phyloP scores from a whole-genome alignment of 2,888 invertebrate species.

The Ditula angustiorana region DNA sequence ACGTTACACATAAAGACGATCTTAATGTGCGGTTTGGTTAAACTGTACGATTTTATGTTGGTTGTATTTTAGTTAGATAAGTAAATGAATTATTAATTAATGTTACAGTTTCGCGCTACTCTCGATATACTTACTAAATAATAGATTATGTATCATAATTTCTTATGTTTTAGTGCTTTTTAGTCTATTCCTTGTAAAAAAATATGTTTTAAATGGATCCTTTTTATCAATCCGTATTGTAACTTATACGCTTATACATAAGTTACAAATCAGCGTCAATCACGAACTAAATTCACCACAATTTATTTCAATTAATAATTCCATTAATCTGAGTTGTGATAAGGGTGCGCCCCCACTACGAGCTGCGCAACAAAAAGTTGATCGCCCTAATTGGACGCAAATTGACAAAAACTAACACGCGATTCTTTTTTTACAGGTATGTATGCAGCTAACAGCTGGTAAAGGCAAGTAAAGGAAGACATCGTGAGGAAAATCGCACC shows the following conservation, averaged over 20 bases:
- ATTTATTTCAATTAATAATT: slow-evolving; percentile 65
- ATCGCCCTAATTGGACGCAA: slow-evolving; percentile 42
- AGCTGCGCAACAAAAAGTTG: slow-evolving; percentile 41
- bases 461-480: neutral
- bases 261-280: slow-evolving; percentile 29
- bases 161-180: no score
- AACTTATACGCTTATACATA: no score
- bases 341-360: slow-evolving; percentile 50
- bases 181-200: no score
- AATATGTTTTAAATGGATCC: no score
- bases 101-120: neutral
- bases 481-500: no score
- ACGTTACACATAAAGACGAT: slow-evolving; percentile 1
- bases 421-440: slow-evolving; percentile 43
- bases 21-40: slow-evolving; percentile 23
- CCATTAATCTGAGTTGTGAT: slow-evolving; percentile 62
- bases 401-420: slow-evolving; percentile 38
- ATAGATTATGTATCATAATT: no score
- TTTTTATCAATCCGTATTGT: no score
- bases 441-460: slow-evolving; percentile 3
- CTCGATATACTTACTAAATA: no score
- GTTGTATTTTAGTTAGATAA: slow-evolving; percentile 20
- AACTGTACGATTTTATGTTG: neutral
- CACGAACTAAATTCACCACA: slow-evolving; percentile 7
- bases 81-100: slow-evolving; percentile 12